Evolutionary conservation across 2,888 invertebrate genomes (phyloP).

Genomic region (Palloptera scutellata): DNA sequence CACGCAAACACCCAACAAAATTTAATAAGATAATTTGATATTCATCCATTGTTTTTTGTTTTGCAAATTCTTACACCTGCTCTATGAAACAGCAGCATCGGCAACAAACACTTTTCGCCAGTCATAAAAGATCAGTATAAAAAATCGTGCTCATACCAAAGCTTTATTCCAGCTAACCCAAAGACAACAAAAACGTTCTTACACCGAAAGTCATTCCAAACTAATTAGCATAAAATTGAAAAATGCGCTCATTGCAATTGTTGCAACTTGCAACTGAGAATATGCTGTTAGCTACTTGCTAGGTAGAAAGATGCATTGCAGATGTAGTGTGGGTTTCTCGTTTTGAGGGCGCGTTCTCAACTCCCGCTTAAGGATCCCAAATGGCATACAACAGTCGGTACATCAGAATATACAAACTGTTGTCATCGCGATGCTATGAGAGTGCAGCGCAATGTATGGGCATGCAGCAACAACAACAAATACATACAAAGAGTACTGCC

Average conservation of each 20-base stretch:
- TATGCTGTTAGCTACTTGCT: constrained; percentile 14
- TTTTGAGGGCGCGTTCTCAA: constrained; percentile 34
- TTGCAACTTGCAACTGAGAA: constrained; percentile 26
- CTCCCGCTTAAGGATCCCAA: constrained; percentile 1
- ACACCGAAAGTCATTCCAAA: constrained; percentile 46
- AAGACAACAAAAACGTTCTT: constrained; percentile 6
- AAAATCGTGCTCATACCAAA: too few relatives aligned
- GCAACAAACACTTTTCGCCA: too few relatives aligned
- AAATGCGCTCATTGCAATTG: constrained; percentile 53
- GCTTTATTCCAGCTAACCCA: too few relatives aligned
- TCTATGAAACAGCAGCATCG: too few relatives aligned
- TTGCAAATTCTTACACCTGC: too few relatives aligned
- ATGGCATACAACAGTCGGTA: not conserved
- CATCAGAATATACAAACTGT: too few relatives aligned
- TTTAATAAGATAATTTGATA: too few relatives aligned
- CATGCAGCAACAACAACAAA: not conserved
- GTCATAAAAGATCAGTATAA: too few relatives aligned
- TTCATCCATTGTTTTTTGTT: too few relatives aligned
- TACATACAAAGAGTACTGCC: constrained; percentile 21
- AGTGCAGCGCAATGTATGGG: too few relatives aligned
- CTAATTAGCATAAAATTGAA: constrained; percentile 63
- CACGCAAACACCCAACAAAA: too few relatives aligned
- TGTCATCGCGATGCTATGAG: too few relatives aligned
- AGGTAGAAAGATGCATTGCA: constrained; percentile 2
- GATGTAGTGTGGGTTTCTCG: constrained; percentile 35